These are phyloP conservation scores for Strix uralensis DNA, from an alignment of 2,113 vertebrate genomes.

Conservation along the genomic window DNA sequence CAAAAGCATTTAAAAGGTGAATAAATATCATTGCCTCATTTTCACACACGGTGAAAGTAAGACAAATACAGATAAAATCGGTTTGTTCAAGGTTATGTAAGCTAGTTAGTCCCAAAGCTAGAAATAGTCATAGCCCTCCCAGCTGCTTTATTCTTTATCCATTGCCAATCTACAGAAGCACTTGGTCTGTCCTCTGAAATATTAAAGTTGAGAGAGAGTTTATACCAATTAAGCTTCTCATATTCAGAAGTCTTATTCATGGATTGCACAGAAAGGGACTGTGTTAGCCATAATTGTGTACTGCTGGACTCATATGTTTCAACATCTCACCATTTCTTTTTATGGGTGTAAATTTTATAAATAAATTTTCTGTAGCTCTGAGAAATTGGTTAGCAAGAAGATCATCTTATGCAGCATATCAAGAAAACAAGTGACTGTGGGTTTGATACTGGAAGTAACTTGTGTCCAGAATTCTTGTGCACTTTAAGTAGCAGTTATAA, in stretches of 20 bases:
- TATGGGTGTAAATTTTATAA: not conserved
- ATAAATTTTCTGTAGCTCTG: not conserved
- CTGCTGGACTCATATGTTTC: not conserved
- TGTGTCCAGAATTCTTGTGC: not conserved
- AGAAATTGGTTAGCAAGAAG: not conserved
- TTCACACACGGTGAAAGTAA: constrained; percentile 50
- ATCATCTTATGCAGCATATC: not conserved
- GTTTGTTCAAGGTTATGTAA: constrained; percentile 23
- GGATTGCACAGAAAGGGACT: not conserved
- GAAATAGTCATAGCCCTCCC: constrained; percentile 13
- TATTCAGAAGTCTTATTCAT: not conserved
- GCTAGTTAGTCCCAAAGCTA: not conserved
- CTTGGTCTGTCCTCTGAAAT: not conserved
- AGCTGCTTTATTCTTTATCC: not conserved
- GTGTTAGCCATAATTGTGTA: not conserved
- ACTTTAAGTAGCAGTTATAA: not conserved
- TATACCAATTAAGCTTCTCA: not conserved
- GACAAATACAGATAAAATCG: constrained; percentile 44
- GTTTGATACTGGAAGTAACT: not conserved
- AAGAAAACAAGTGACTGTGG: not conserved
- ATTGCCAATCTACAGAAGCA: not conserved
- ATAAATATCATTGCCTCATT: constrained; percentile 34
- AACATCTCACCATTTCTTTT: not conserved
- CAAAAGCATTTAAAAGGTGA: constrained; percentile 18
- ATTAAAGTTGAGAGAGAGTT: not conserved